Evolutionary conservation across 2,888 invertebrate genomes (phyloP), one percentile per base, ranked within the genome.

Genomic region (Subacronicta megacephala): DNA sequence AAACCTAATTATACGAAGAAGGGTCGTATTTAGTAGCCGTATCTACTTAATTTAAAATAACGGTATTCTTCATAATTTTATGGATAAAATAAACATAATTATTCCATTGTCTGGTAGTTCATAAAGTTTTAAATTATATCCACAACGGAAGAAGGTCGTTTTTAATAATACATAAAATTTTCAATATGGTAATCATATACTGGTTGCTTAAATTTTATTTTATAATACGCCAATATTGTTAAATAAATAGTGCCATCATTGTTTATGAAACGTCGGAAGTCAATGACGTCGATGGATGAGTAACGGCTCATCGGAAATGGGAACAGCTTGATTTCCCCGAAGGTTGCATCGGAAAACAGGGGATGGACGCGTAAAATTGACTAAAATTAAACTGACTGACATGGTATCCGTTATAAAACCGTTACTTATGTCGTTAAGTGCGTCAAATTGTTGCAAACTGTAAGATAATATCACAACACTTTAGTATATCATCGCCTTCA

Each of bases 301-400:
- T 12, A 33, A 16, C 10, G 16, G 18, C 16, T 9, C 40, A 45
- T 60, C 31, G 67, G 20, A 41, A 50, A 67, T 26, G 41, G 29
- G 13, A 42, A 36, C 7, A 16, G 40, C 31, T 41, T 61, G 62
- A 67, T 62, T 62, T 62, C 62, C 62, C 62, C 6, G 20, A 44
- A 51, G 62, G 15, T 33, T 33, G n/a, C 3, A 36, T 9, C 36
- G 33, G 31, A 40, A 41, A 23, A 36, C 23, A 9, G 40, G n/a
- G 5, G 26, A 3, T 18, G 15, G 10, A n/a, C 18, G 15, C 3
- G 62, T 51, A 20, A 40, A 35, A 60, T 44, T 7, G 23, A 7
- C n/a, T 10, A n/a, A n/a, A n/a, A n/a, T n/a, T 15, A 31, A 66
- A 49, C 36, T 35, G 15, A 15, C 35, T 1, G 23, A 7, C 23